These are phyloP conservation scores for Sparus aurata DNA, from an alignment of 2,797 vertebrate species.

Conservation along the genomic window DNA sequence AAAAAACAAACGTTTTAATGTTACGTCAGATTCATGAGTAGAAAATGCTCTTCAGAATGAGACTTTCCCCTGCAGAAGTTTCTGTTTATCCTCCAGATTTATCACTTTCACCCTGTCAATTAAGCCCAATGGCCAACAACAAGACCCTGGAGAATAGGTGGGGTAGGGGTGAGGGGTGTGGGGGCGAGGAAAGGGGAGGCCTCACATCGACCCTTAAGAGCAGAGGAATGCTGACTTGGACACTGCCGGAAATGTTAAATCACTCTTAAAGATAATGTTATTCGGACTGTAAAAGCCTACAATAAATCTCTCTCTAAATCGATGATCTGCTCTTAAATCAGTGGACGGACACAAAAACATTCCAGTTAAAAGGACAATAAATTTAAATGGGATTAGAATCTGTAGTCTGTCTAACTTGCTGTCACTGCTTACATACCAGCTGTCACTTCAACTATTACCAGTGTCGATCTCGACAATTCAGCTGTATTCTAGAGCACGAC, in stretches of 20 bases:
- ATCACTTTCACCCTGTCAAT: constrained; percentile 34
- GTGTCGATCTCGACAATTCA: neutral
- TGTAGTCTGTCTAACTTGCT: neutral
- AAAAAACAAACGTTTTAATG: no score
- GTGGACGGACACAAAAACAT: neutral
- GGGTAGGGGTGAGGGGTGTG: neutral
- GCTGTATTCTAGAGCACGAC: no score
- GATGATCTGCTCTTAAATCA: constrained; percentile 31
- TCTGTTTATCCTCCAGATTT: constrained; percentile 31
- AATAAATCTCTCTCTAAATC: constrained; percentile 39
- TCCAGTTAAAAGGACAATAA: neutral
- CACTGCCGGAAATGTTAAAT: constrained; percentile 22
- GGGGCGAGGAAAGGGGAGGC: neutral
- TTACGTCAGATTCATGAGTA: neutral
- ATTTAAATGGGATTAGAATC: neutral
- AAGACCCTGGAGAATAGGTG: constrained; percentile 28
- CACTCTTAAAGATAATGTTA: constrained; percentile 22
- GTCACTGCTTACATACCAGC: neutral
- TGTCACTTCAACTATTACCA: neutral
- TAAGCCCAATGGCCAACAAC: constrained; percentile 48
- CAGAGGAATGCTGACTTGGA: constrained; percentile 42
- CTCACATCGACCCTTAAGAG: constrained; percentile 16
- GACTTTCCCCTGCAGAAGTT: constrained; percentile 25
- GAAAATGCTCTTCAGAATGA: constrained; percentile 10
- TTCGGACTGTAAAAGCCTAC: neutral